Percentiles rank a stretch among this genome's conserved stretches.
Conservation (phyloP, 2,113 vertebrate species). For the Phodopus roborovskii region DNA sequence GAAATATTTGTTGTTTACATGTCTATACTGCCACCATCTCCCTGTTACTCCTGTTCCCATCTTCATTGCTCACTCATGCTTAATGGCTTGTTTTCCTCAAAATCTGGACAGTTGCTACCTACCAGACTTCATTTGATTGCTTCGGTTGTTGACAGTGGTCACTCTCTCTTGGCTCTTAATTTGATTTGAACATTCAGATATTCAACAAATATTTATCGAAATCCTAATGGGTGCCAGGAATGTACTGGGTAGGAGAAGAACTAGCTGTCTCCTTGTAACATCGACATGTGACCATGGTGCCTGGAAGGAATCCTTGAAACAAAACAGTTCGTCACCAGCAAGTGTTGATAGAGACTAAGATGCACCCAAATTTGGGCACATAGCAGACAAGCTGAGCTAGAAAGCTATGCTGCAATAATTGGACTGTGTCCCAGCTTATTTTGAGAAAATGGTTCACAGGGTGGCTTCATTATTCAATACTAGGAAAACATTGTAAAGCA, state of each 20-base stretch:
- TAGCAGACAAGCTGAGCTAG: background rate
- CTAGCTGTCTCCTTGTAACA: background rate
- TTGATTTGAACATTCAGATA: slow-evolving; percentile 46
- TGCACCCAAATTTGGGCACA: slow-evolving; percentile 46
- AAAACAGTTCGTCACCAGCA: background rate
- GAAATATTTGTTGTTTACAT: background rate
- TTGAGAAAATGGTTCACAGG: background rate
- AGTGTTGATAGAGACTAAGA: slow-evolving; percentile 1
- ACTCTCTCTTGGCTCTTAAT: slow-evolving; percentile 63
- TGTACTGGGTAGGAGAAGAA: background rate
- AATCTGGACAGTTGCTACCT: background rate
- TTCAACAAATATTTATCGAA: slow-evolving; percentile 67
- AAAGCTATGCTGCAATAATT: background rate
- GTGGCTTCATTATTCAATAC: background rate
- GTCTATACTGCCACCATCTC: background rate
- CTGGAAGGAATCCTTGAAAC: slow-evolving; percentile 30
- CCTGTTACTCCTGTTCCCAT: background rate
- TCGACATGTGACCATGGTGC: background rate
- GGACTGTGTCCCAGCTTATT: slow-evolving; percentile 24
- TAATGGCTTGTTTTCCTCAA: slow-evolving; percentile 11
- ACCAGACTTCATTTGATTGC: slow-evolving; percentile 24
- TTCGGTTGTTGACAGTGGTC: slow-evolving; percentile 37
- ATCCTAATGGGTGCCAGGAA: slow-evolving; percentile 12
- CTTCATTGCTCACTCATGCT: background rate
- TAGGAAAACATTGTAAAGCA: background rate